Evolutionary conservation across 2,797 vertebrate genomes (phyloP).

Genomic region (Danio albolineatus): DNA sequence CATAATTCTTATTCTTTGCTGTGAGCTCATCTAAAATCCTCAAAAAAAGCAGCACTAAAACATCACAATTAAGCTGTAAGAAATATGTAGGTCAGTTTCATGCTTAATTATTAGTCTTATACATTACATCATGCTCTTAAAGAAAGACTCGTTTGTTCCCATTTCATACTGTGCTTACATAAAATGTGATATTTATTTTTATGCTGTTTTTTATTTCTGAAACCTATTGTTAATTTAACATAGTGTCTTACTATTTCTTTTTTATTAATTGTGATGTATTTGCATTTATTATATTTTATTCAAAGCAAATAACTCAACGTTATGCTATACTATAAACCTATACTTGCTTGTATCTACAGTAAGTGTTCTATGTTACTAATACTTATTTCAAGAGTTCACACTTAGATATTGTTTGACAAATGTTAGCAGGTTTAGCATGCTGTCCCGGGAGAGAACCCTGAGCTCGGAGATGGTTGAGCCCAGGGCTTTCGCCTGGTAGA

Average conservation of each 20-base stretch:
- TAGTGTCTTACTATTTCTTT: not conserved
- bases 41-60: conserved; percentile 42
- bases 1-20: conserved; percentile 38
- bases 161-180: not conserved
- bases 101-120: conserved; percentile 35
- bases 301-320: not conserved
- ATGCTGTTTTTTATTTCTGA: not conserved
- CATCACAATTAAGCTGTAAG: conserved; percentile 39
- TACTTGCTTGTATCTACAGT: not conserved
- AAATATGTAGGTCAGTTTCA: conserved; percentile 42
- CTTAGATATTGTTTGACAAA: too few relatives aligned
- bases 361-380: not conserved
- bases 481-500: too few relatives aligned
- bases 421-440: too few relatives aligned
- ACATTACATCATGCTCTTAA: conserved; percentile 12
- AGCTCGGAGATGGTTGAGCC: too few relatives aligned
- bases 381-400: too few relatives aligned
- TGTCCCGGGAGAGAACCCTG: too few relatives aligned
- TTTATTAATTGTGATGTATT: not conserved
- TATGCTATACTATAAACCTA: not conserved
- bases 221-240: not conserved
- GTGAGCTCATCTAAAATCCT: conserved; percentile 47
- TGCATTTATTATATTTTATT: not conserved
- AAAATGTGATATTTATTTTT: not conserved
- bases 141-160: conserved; percentile 21